Conservation (phyloP, 2,797 vertebrate species). For the Florisuga fusca region DNA sequence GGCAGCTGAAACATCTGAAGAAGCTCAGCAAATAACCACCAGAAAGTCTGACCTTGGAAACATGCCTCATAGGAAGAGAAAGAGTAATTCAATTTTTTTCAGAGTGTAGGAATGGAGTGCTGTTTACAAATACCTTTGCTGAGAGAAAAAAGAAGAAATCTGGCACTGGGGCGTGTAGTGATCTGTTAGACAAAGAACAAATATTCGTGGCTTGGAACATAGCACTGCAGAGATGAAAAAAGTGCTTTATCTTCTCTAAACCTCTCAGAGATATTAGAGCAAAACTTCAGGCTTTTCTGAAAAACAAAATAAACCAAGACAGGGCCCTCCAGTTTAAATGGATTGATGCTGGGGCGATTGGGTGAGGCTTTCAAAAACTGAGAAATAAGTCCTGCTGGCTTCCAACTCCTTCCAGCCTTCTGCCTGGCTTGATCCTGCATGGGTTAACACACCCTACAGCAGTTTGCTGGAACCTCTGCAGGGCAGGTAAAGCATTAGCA, state of each 20-base stretch:
- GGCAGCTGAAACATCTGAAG: not conserved
- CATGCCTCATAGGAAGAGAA: not conserved
- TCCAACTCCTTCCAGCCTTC: not conserved
- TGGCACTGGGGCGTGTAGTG: not conserved
- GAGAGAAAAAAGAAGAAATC: not conserved
- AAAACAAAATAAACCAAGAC: not conserved
- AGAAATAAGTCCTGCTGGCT: not conserved
- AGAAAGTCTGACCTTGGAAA: not conserved
- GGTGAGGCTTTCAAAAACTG: not conserved
- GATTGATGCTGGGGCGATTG: not conserved
- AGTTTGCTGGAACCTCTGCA: not conserved
- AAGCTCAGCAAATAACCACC: not conserved
- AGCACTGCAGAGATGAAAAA: not conserved
- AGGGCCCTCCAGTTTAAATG: not conserved
- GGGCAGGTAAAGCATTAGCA: not conserved
- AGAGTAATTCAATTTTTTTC: not conserved
- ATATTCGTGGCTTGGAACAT: not conserved
- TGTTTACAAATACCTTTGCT: conserved; percentile 58
- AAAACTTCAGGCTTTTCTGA: not conserved
- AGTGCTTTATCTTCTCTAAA: not conserved
- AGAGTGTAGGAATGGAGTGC: not conserved
- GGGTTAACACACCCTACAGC: not conserved
- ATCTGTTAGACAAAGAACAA: conserved; percentile 45
- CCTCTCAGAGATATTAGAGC: not conserved
- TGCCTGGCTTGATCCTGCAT: not conserved